phyloP scores from a whole-genome alignment of 2,888 invertebrate species.

The Ctenicera cuprea region DNA sequence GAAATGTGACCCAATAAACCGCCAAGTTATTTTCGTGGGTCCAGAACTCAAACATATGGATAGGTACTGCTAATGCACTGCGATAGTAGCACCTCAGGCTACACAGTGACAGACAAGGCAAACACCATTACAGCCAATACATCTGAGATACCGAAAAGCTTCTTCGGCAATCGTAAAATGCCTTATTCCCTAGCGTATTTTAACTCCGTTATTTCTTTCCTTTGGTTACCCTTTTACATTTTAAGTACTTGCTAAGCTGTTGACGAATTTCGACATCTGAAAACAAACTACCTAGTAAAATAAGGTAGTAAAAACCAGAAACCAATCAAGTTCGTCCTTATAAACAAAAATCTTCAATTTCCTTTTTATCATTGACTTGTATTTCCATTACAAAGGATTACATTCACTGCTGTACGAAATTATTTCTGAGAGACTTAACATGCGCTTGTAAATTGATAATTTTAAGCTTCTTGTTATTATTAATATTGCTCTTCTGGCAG shows the following conservation, averaged over 20 bases:
- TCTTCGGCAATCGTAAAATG: slow-evolving; percentile 43
- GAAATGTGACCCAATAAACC: slow-evolving; percentile 36
- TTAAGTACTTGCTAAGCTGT: slow-evolving; percentile 32
- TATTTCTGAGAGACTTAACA: slow-evolving; percentile 9
- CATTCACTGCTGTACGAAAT: slow-evolving; percentile 4
- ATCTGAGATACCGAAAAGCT: slow-evolving; percentile 46
- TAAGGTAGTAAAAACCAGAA: neutral
- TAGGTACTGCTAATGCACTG: slow-evolving; percentile 46
- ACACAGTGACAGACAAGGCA: slow-evolving; percentile 44
- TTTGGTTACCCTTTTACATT: slow-evolving; percentile 34
- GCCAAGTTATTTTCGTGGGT: slow-evolving; percentile 30
- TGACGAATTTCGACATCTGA: slow-evolving; percentile 13
- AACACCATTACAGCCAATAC: slow-evolving; percentile 49
- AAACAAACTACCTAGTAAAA: slow-evolving; percentile 2
- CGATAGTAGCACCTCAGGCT: slow-evolving; percentile 43
- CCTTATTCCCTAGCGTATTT: slow-evolving; percentile 39
- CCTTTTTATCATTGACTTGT: neutral
- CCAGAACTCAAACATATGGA: slow-evolving; percentile 33
- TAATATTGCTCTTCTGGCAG: neutral
- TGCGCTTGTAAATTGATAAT: slow-evolving; percentile 13
- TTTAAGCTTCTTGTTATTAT: slow-evolving; percentile 9
- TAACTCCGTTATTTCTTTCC: slow-evolving; percentile 26
- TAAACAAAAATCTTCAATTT: neutral
- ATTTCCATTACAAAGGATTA: slow-evolving; percentile 28
- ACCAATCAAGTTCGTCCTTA: neutral